Base-by-base conservation (phyloP, 1,140 invertebrate species). In the Anagrus nilaparvatae region DNA sequence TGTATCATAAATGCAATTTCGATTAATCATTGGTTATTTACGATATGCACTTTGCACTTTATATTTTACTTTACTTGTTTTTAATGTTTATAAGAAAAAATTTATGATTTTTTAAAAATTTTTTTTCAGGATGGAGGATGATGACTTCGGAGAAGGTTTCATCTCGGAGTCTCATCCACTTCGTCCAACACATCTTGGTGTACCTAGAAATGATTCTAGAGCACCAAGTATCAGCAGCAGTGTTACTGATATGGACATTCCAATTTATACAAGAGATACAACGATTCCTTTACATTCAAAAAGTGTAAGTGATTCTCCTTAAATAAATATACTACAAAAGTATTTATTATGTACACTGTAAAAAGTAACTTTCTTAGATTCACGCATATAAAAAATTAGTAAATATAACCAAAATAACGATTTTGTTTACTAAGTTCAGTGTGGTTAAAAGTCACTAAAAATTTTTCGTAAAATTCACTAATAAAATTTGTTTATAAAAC, bases 111-210 rank as follows among this genome's bases (percentile, higher is more conserved):
- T n/a, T n/a, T n/a, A n/a, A n/a, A n/a, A n/a, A n/a, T n/a, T 30
- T 36, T 20, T n/a, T 23, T 14, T 42, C 40, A 47, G 52, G 47
- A 68, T 73, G 71, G 71, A 73, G 18, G 73, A 74, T 32, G 71
- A 73, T 33, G 70, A 73, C 40, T 66, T 65, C 28, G 71, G 71
- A 20, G 70, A 75, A 43, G 73, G 73, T 17, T 76, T 60, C 48
- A 67, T 74, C 28, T 65, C 70, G n/a, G 71, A 74, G 42, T 75
- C 73, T 37, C 73, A 76, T 46, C 72, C 71, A 3, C 46, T 75
- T 27, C 67, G 69, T 37, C 67, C 70, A 6, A 66, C 67, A 2
- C 63, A 68, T 24, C 59, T 77, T 17, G 63, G 69, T 20, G 59
- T 74, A 1, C 74, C 72, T 0, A 37, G 52, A 23, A 43, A 50